Conservation (phyloP, 2,113 vertebrate species). For the Protobothrops mucrosquamatus region DNA sequence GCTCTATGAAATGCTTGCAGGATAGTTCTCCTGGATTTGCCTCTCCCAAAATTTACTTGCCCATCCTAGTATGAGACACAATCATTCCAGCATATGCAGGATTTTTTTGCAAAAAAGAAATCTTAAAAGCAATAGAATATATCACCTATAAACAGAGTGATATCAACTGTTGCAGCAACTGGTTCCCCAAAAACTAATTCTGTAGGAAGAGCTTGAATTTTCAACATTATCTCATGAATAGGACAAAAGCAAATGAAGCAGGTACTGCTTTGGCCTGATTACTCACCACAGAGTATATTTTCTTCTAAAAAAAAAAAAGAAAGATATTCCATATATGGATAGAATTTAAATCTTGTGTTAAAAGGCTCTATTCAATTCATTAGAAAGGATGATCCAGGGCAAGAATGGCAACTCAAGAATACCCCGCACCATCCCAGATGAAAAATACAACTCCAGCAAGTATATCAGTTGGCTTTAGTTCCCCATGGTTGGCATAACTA, state of each 20-base stretch:
- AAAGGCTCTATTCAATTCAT: slow-evolving; percentile 26
- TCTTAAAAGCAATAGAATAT: slow-evolving; percentile 31
- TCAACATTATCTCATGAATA: not conserved
- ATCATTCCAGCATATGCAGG: slow-evolving; percentile 21
- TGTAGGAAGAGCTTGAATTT: slow-evolving; percentile 16
- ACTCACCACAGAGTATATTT: slow-evolving; percentile 29
- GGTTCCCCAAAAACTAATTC: slow-evolving; percentile 16
- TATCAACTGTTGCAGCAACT: slow-evolving; percentile 28
- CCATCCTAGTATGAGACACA: not conserved
- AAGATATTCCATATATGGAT: slow-evolving; percentile 24
- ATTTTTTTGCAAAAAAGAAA: not conserved
- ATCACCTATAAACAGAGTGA: slow-evolving; percentile 40
- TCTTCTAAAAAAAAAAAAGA: slow-evolving; percentile 14
- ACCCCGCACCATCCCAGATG: slow-evolving; percentile 25
- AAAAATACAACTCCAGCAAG: slow-evolving; percentile 41
- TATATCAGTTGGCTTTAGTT: slow-evolving; percentile 67
- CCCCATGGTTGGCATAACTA: slow-evolving; percentile 98
- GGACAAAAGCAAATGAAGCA: slow-evolving; percentile 20
- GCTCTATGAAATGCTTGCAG: slow-evolving; percentile 21
- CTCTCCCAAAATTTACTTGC: slow-evolving; percentile 1
- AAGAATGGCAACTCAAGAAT: slow-evolving; percentile 48
- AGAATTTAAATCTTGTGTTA: slow-evolving; percentile 41
- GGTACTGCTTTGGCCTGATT: slow-evolving; percentile 12
- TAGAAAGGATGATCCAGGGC: slow-evolving; percentile 25
- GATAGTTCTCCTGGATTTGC: slow-evolving; percentile 11